These are phyloP conservation scores for Formica exsecta DNA, from an alignment of 1,140 invertebrate genomes.

Conservation along the genomic window DNA sequence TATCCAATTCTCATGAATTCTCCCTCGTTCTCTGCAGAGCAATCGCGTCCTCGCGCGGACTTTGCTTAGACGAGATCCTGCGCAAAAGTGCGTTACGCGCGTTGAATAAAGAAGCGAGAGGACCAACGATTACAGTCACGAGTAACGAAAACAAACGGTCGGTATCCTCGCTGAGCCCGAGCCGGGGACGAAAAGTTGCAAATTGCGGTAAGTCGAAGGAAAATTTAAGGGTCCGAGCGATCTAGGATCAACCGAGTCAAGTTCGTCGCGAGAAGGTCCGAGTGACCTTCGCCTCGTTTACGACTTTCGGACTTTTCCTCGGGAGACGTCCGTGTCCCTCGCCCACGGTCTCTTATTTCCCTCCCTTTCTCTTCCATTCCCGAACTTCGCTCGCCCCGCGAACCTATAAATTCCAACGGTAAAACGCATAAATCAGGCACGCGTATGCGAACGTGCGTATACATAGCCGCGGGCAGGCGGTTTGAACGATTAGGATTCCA, in stretches of 20 bases:
- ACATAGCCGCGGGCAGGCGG: conserved; percentile 25
- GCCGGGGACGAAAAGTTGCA: neutral
- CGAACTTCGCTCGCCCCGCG: conserved; percentile 52
- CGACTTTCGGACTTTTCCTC: conserved; percentile 69
- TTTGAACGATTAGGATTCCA: conserved; percentile 72
- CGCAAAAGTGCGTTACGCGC: conserved; percentile 35
- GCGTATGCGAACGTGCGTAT: conserved; percentile 64
- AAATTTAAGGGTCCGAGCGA: conserved; percentile 16
- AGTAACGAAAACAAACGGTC: conserved; percentile 35
- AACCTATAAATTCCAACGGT: conserved; percentile 72
- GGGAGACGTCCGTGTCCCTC: neutral
- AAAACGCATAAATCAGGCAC: conserved; percentile 74
- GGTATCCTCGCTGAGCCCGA: neutral
- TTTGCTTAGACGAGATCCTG: conserved; percentile 33
- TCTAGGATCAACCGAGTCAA: conserved; percentile 23
- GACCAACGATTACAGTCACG: conserved; percentile 23
- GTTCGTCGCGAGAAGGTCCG: neutral
- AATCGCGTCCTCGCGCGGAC: conserved; percentile 20
- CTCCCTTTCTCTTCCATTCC: conserved; percentile 17
- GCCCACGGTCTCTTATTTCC: neutral
- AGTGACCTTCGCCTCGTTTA: conserved; percentile 48
- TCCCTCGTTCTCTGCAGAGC: conserved; percentile 21
- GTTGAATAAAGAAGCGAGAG: conserved; percentile 44
- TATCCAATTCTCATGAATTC: conserved; percentile 61
- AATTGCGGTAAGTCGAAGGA: conserved; percentile 24